Evolutionary conservation across 2,888 invertebrate species (phyloP).

Genomic region (Melanargia galathea): DNA sequence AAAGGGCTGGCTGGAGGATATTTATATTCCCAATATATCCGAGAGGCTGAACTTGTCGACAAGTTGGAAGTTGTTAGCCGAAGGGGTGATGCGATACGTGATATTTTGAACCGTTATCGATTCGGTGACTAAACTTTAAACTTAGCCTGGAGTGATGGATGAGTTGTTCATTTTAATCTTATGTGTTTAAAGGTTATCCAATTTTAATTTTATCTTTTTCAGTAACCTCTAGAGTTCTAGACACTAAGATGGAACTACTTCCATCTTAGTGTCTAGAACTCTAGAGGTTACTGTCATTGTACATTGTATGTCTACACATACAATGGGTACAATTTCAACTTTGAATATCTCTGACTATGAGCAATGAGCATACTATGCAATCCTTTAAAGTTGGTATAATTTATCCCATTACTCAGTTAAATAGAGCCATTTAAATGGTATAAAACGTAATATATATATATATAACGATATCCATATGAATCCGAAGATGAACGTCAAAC

Average conservation of each 20-base stretch:
- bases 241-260: too few species aligned
- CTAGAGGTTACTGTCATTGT: too few species aligned
- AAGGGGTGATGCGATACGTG: conserved; percentile 49
- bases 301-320: too few species aligned
- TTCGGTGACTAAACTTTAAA: conserved; percentile 33
- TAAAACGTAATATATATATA: not conserved
- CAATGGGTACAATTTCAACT: not conserved
- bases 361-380: too few species aligned
- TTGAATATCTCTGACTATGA: too few species aligned
- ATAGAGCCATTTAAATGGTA: not conserved
- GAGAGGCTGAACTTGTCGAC: conserved; percentile 59
- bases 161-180: not conserved
- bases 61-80: conserved; percentile 53
- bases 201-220: too few species aligned
- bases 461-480: too few species aligned
- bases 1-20: conserved; percentile 69
- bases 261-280: too few species aligned
- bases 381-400: not conserved
- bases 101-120: conserved; percentile 38
- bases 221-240: too few species aligned
- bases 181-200: not conserved
- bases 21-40: conserved; percentile 78
- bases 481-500: conserved; percentile 22
- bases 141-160: conserved; percentile 15
- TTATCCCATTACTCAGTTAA: not conserved